Evolutionary conservation across 2,888 invertebrate species (phyloP), one percentile per base, ranked within the genome.

Genomic region (Platypus cylindrus): DNA sequence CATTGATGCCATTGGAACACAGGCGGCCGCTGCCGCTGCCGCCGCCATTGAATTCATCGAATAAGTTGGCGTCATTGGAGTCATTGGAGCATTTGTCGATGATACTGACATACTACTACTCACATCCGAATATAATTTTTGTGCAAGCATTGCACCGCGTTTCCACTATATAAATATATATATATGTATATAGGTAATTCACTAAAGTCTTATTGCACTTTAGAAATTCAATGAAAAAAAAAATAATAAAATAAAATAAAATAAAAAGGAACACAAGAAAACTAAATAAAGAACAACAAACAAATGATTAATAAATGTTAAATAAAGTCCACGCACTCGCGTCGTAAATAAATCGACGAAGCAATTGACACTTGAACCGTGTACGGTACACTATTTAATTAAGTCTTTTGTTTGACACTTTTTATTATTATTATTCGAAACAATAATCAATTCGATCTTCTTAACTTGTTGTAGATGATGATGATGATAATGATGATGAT

Each of bases 31-130:
- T n/a, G n/a, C n/a, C n/a, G n/a, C n/a, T n/a, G n/a, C n/a, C n/a
- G n/a, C n/a, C 48, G 78, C 75, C 78, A 82, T 81, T 31, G 80
- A 73, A 63, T 83, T 84, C 65, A 84, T 83, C 43, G 72, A 70
- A 63, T 85, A 85, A 29, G 80, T 76, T 53, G 83, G 78, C 67
- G 84, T 77, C 50, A 78, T 78, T 49, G 78, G 75, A 68, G 78
- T 72, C 50, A 41, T 41, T n/a, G n/a, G n/a, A 9, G 75, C 73
- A 56, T 76, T 75, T n/a, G n/a, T n/a, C 59, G 71, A 61, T 58
- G 71, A 68, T 54, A 71, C 69, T 59, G 71, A 68, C 51, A 82
- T 78, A n/a, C n/a, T n/a, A 56, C 80, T 75, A 62, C 81, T 70
- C 60, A 71, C 67, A 63, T 75, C 75, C 62, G 73, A 67, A 65